phyloP scores from a whole-genome alignment of 1,140 invertebrate species.

The Orchesella cincta region DNA sequence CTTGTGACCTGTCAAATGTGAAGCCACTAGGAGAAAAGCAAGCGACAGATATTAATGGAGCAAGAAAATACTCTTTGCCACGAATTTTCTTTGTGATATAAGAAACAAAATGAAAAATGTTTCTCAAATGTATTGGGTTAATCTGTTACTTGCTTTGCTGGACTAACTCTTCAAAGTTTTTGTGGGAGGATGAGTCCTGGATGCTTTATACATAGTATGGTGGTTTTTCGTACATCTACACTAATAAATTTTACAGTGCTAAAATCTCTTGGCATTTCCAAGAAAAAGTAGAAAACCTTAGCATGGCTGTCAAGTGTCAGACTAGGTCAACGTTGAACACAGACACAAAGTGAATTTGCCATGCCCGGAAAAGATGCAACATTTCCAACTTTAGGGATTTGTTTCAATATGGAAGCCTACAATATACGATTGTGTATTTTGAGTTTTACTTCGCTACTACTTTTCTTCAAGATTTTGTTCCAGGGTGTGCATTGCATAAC shows the following conservation, averaged over 20 bases:
- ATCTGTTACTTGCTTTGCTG: not conserved
- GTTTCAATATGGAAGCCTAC: too few species aligned
- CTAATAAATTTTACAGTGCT: not conserved
- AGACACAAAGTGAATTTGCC: too few species aligned
- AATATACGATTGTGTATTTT: too few species aligned
- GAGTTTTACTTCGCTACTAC: too few species aligned
- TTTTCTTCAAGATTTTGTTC: too few species aligned
- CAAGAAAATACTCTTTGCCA: not conserved
- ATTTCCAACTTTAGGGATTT: too few species aligned
- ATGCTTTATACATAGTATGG: not conserved
- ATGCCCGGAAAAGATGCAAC: too few species aligned
- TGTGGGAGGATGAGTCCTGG: not conserved
- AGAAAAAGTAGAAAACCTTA: too few species aligned
- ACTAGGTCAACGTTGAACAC: not conserved
- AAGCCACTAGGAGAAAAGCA: not conserved
- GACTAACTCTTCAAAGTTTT: not conserved
- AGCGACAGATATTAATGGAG: slow-evolving; percentile 13
- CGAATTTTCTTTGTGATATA: too few species aligned
- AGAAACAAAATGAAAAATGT: too few species aligned
- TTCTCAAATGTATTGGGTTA: not conserved
- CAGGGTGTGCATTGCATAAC: not conserved
- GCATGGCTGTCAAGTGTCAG: not conserved
- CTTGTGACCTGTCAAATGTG: not conserved
- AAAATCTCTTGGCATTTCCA: too few species aligned
- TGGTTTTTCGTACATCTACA: not conserved